phyloP scores from a whole-genome alignment of 2,888 invertebrate genomes.

The Margaritifera margaritifera region DNA sequence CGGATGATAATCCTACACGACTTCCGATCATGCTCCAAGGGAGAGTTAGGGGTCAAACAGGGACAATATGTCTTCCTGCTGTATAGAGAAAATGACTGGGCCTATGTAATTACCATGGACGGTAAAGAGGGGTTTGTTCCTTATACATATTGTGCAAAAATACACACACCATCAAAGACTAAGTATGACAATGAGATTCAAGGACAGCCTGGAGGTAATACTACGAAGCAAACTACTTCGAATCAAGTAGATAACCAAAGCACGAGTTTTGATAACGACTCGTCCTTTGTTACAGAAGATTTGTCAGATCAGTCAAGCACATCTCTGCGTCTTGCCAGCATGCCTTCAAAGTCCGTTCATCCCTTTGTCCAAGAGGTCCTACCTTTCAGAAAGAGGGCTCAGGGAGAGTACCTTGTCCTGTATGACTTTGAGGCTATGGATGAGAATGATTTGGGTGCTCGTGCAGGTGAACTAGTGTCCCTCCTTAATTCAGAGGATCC shows the following conservation, averaged over 20 bases:
- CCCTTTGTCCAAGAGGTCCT: slow-evolving; percentile 10
- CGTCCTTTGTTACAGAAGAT: too few relatives aligned
- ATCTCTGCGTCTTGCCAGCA: too few relatives aligned
- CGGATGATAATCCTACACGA: slow-evolving; percentile 75
- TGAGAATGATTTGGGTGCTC: slow-evolving; percentile 94
- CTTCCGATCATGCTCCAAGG: slow-evolving; percentile 95
- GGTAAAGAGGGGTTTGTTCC: slow-evolving; percentile 95
- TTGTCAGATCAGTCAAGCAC: too few relatives aligned
- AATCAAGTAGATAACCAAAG: not conserved
- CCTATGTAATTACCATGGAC: slow-evolving; percentile 93
- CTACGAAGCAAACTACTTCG: not conserved
- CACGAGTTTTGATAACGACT: not conserved
- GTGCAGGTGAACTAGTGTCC: slow-evolving; percentile 95
- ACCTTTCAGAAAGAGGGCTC: slow-evolving; percentile 23
- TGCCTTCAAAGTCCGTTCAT: too few relatives aligned
- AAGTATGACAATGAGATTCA: not conserved
- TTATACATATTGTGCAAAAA: slow-evolving; percentile 79
- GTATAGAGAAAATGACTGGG: slow-evolving; percentile 97
- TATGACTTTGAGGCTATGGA: slow-evolving; percentile 91
- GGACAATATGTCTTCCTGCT: slow-evolving; percentile 92
- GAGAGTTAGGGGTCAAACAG: slow-evolving; percentile 90
- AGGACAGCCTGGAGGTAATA: not conserved
- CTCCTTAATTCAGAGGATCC: slow-evolving; percentile 94
- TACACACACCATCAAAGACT: not conserved
- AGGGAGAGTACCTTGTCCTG: slow-evolving; percentile 89